Percentiles rank a stretch among this genome's conserved stretches.
These are phyloP conservation scores for Azemiops feae DNA, from an alignment of 2,113 vertebrate genomes.

Conservation along the genomic window DNA sequence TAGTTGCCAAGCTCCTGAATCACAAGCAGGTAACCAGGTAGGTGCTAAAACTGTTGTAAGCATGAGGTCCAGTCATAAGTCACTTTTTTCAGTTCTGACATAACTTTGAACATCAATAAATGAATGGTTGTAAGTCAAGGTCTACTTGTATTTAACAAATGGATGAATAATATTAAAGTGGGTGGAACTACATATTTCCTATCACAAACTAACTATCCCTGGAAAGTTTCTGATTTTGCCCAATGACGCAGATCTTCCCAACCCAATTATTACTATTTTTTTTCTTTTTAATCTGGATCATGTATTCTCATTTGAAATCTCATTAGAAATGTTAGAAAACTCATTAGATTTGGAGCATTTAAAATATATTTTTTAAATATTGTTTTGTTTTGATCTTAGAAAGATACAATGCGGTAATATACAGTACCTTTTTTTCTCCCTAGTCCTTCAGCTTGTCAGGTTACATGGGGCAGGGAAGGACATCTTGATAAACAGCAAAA, in stretches of 20 bases:
- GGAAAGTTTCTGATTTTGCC: background rate
- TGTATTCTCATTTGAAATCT: background rate
- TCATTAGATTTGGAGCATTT: background rate
- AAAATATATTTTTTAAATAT: background rate
- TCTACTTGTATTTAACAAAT: background rate
- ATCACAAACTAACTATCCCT: background rate
- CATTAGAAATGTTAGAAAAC: background rate
- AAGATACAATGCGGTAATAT: background rate
- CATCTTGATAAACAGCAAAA: background rate
- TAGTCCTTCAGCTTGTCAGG: background rate
- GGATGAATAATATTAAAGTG: background rate
- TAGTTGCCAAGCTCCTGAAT: too few relatives aligned
- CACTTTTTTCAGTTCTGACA: too few relatives aligned
- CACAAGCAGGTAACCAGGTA: too few relatives aligned
- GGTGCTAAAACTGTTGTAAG: too few relatives aligned
- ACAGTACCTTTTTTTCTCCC: background rate
- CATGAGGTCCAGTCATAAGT: too few relatives aligned
- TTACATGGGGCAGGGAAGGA: background rate
- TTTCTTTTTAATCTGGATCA: background rate
- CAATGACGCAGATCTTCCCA: background rate
- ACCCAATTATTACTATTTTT: background rate
- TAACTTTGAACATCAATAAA: too few relatives aligned
- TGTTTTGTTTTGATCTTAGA: background rate
- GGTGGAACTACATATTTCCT: background rate
- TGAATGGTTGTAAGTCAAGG: background rate